These are phyloP conservation scores for Albula glossodonta DNA, from an alignment of 2,113 vertebrate genomes.

Conservation along the genomic window DNA sequence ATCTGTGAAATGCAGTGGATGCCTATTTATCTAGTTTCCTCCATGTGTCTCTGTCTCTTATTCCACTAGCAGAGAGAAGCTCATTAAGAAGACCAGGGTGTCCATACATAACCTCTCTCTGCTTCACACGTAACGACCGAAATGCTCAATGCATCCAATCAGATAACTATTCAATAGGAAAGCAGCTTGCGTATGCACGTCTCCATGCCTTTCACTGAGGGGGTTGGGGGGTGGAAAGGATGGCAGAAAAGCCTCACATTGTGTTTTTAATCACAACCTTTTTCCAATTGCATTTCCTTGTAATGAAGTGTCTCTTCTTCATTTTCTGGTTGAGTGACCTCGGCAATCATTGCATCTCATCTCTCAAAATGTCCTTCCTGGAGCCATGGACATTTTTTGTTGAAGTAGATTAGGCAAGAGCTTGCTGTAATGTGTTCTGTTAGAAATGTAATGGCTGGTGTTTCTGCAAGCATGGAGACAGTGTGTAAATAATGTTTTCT, in stretches of 20 bases:
- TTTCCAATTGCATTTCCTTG: conserved; percentile 60
- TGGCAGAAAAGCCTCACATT: conserved; percentile 35
- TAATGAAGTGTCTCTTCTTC: conserved; percentile 69
- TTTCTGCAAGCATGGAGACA: conserved; percentile 40
- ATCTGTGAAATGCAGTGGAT: not conserved
- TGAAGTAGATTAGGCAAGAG: conserved; percentile 68
- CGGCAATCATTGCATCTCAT: conserved; percentile 67
- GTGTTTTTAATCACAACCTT: conserved; percentile 59
- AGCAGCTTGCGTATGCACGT: conserved; percentile 35
- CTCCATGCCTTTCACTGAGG: conserved; percentile 39
- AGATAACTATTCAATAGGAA: conserved; percentile 39
- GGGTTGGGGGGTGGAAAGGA: not conserved
- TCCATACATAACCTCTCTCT: conserved; percentile 20
- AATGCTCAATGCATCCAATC: conserved; percentile 34
- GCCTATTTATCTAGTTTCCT: conserved; percentile 2
- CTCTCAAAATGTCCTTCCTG: conserved; percentile 54
- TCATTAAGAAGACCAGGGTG: conserved; percentile 28
- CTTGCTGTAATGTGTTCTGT: conserved; percentile 66
- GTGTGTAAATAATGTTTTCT: conserved; percentile 57
- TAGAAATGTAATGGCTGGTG: conserved; percentile 58
- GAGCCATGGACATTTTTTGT: conserved; percentile 49
- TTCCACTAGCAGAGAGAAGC: not conserved
- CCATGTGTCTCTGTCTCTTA: conserved; percentile 10
- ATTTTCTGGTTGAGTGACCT: conserved; percentile 71
- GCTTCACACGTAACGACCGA: not conserved